Percentiles rank a stretch among this genome's conserved stretches.
Evolutionary conservation across 1,140 invertebrate species (phyloP).

Genomic region (Diorhabda elongata): DNA sequence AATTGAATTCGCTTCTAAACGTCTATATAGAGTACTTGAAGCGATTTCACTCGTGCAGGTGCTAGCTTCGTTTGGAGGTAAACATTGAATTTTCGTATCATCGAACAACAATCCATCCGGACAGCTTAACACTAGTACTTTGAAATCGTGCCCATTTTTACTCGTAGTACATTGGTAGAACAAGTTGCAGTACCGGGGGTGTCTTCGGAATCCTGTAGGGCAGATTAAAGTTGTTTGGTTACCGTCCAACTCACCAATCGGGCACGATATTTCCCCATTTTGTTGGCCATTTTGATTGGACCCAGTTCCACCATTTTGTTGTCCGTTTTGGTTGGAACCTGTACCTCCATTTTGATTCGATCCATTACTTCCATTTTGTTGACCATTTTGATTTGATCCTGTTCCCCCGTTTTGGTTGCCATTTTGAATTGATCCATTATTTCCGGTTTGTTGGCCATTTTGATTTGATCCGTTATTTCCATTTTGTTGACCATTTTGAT

Average conservation of each 20-base stretch:
- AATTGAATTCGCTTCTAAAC: slow-evolving; percentile 50
- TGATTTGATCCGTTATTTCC: too few species aligned
- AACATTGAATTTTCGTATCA: slow-evolving; percentile 66
- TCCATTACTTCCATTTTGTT: too few species aligned
- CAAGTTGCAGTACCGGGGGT: slow-evolving; percentile 78
- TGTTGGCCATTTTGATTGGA: neutral
- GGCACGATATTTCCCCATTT: slow-evolving; percentile 32
- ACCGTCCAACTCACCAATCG: slow-evolving; percentile 48
- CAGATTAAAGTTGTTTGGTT: slow-evolving; percentile 70
- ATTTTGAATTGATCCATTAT: too few species aligned
- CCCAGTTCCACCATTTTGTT: neutral
- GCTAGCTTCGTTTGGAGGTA: slow-evolving; percentile 56
- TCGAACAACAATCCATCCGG: slow-evolving; percentile 72
- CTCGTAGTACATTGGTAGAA: slow-evolving; percentile 77
- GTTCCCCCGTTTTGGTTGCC: too few species aligned
- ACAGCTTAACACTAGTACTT: slow-evolving; percentile 69
- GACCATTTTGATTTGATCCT: too few species aligned
- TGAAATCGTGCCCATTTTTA: slow-evolving; percentile 60
- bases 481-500: too few species aligned
- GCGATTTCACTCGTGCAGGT: slow-evolving; percentile 56
- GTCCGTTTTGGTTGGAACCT: too few species aligned
- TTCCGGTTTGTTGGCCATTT: too few species aligned
- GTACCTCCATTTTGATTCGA: too few species aligned
- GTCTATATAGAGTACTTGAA: slow-evolving; percentile 53
- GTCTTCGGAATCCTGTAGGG: slow-evolving; percentile 74